These are phyloP conservation scores for Erpornis zantholeuca DNA, from an alignment of 2,113 vertebrate genomes.

Conservation along the genomic window DNA sequence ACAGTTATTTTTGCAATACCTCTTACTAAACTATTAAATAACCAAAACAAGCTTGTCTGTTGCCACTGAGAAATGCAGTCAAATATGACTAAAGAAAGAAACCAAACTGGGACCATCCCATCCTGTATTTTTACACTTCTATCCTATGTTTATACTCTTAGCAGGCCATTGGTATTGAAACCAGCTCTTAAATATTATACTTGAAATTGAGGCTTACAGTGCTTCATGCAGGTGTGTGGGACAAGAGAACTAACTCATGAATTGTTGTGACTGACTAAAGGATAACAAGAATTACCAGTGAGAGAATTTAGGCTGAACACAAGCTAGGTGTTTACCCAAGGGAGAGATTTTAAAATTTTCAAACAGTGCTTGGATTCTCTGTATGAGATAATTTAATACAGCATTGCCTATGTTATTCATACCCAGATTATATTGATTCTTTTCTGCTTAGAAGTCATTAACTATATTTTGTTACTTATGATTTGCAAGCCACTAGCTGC, in stretches of 20 bases:
- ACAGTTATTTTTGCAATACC: neutral
- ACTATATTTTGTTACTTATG: neutral
- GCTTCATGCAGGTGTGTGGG: neutral
- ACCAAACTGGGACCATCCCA: neutral
- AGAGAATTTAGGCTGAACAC: neutral
- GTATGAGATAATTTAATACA: neutral
- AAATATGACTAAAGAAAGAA: neutral
- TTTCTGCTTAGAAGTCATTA: neutral
- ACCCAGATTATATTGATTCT: neutral
- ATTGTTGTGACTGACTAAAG: neutral
- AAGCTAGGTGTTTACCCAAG: fast-evolving
- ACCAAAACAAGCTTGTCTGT: neutral
- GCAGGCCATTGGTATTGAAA: neutral
- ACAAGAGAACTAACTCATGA: neutral
- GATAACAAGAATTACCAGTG: neutral
- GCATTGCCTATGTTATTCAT: neutral
- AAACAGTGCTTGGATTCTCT: neutral
- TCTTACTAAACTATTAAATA: neutral
- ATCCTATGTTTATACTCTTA: neutral
- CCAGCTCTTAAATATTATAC: neutral
- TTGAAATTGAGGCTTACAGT: neutral
- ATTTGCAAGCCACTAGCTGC: neutral
- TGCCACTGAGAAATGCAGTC: neutral
- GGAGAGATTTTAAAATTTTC: neutral
- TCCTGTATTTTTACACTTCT: neutral